A percentile compares a stretch with the other conserved stretches of the same genome.
Conservation (phyloP, 2,888 invertebrate genomes). For the Chromoteleia sp. region DNA sequence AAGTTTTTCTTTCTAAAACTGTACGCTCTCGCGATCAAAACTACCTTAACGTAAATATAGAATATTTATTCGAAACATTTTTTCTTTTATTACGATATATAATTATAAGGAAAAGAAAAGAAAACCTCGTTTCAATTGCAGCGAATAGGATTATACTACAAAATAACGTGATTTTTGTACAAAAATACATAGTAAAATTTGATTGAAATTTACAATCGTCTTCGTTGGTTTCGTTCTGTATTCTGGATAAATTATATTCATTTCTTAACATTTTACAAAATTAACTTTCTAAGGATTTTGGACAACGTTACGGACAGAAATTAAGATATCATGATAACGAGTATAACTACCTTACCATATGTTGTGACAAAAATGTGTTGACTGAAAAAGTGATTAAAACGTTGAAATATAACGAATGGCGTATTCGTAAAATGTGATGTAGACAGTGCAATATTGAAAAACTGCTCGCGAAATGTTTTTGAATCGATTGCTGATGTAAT, state of each 20-base stretch:
- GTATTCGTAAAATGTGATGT: slow-evolving; percentile 39
- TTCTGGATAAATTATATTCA: background rate
- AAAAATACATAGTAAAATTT: no score
- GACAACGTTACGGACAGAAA: background rate
- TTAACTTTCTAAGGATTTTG: background rate
- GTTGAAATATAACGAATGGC: background rate
- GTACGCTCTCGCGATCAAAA: no score
- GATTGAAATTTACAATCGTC: no score
- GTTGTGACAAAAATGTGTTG: slow-evolving; percentile 3
- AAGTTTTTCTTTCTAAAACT: slow-evolving; percentile 20
- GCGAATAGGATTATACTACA: no score
- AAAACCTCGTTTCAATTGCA: no score
- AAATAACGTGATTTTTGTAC: no score
- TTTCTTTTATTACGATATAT: no score
- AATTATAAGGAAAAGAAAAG: no score
- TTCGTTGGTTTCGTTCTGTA: background rate
- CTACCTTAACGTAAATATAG: no score
- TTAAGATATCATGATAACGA: slow-evolving; percentile 25
- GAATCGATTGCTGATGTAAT: background rate
- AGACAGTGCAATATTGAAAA: slow-evolving; percentile 46
- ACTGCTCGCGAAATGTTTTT: slow-evolving; percentile 20
- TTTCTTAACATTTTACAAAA: background rate
- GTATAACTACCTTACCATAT: slow-evolving; percentile 32
- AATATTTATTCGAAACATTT: no score
- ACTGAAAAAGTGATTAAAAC: background rate